These are phyloP conservation scores for Eristalinus sepulchralis DNA, from an alignment of 2,888 invertebrate genomes.

Conservation along the genomic window DNA sequence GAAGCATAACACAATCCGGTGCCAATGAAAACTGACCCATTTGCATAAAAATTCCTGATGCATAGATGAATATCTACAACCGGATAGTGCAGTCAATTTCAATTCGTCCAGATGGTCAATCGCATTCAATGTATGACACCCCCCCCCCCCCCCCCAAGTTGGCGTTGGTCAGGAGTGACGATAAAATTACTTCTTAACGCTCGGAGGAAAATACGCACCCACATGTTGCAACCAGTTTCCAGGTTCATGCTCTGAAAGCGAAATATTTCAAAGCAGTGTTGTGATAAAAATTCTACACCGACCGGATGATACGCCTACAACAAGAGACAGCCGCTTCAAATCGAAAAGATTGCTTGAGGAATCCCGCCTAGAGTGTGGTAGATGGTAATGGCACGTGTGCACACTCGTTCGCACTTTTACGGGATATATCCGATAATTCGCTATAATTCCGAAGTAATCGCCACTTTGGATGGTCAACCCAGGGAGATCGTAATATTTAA, in stretches of 20 bases:
- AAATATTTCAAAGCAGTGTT: background rate
- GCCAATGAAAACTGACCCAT: slow-evolving; percentile 15
- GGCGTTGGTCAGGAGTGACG: background rate
- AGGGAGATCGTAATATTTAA: slow-evolving; percentile 1
- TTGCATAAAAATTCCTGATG: background rate
- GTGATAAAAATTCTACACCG: background rate
- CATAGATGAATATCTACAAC: background rate
- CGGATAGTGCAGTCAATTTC: slow-evolving; percentile 1
- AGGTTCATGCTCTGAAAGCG: background rate
- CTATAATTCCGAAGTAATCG: slow-evolving; percentile 22
- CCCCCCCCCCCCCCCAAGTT: background rate
- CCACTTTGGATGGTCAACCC: slow-evolving; percentile 6
- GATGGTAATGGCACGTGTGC: slow-evolving; percentile 31
- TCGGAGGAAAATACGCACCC: background rate
- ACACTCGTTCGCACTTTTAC: slow-evolving; percentile 16
- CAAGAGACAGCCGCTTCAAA: background rate
- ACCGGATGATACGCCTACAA: slow-evolving; percentile 30
- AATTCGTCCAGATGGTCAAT: slow-evolving; percentile 28
- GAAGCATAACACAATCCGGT: background rate
- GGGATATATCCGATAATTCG: slow-evolving; percentile 36
- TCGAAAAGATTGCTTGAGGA: background rate
- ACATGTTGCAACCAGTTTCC: slow-evolving; percentile 4
- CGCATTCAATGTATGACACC: background rate
- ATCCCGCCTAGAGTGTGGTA: background rate
- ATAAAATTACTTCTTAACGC: slow-evolving; percentile 10